Base-by-base conservation (phyloP, 1,140 invertebrate genomes). In the Lordiphosa clarofinis region DNA sequence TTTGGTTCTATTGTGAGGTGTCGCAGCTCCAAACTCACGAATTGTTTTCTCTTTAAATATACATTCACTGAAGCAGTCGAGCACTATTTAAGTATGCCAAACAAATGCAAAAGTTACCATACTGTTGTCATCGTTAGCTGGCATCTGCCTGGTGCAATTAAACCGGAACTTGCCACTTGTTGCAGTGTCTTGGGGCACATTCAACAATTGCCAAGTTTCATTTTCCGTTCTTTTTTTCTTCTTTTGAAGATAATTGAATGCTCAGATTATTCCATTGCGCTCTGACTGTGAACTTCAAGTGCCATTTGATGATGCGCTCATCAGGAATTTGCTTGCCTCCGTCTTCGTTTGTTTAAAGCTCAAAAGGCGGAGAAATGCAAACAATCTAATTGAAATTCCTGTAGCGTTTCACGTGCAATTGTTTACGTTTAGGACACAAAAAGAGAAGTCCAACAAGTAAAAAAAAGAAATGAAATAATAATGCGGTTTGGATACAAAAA, bases 371-470 rank as follows among this genome's bases (percentile, higher is more conserved):
- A 48, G 21, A 52, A 74, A 74, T 69, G 33, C 71, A 55, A 58
- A 64, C 58, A 53, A 56, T 40, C 59, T 76, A 78, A 78, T 78
- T 78, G 63, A 72, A 78, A 76, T 76, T 73, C 68, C 68, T 38
- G 33, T 42, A 53, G 40, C 52, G 67, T 56, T 78, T 53, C 68
- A 73, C 68, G 52, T 59, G 58, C 73, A 46, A 71, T 71, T 75
- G 72, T 61, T 57, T 74, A 50, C 56, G 38, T 4, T 40, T 35
- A 44, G 56, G 46, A 71, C 60, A 63, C 43, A 54, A 48, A 53
- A 50, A 38, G 35, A 39, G 53, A 54, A 39, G 36, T 28, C 13
- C 46, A 58, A 37, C 38, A 69, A 19, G 28, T 13, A 33, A 11
- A 35, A 40, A 40, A 19, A 19, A 19, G 3, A 19, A 19, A 19